Evolutionary conservation across 1,140 invertebrate genomes (phyloP).

Genomic region (Cydia pomonella): DNA sequence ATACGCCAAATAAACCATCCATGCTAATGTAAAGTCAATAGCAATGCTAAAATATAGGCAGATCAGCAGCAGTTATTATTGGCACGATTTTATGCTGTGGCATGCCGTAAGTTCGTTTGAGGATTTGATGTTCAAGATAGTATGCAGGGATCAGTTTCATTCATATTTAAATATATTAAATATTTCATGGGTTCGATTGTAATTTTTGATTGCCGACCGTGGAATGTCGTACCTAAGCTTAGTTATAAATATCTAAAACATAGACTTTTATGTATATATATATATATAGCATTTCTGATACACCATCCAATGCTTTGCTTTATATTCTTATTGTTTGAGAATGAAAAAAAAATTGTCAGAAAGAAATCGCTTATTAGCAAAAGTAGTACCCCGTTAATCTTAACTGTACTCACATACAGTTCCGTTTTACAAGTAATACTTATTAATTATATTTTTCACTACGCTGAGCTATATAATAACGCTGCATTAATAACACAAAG

Average conservation of each 20-base stretch:
- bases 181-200: neutral
- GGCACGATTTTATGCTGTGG: slow-evolving; percentile 13
- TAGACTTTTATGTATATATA: neutral
- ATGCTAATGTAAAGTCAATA: slow-evolving; percentile 30
- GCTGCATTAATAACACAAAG: slow-evolving; percentile 7
- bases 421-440: too few relatives aligned
- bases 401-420: too few relatives aligned
- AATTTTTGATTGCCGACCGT: neutral
- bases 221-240: too few relatives aligned
- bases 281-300: too few relatives aligned
- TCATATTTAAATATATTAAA: neutral
- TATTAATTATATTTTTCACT: neutral
- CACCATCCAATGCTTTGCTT: too few relatives aligned
- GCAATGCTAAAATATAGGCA: slow-evolving; percentile 17
- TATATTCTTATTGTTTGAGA: too few relatives aligned
- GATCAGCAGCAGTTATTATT: slow-evolving; percentile 22
- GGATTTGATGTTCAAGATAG: neutral
- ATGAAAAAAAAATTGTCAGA: too few relatives aligned
- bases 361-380: too few relatives aligned
- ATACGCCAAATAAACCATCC: slow-evolving; percentile 27
- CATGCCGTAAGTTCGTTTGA: neutral
- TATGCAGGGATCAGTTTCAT: neutral
- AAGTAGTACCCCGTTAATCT: too few relatives aligned
- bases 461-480: slow-evolving; percentile 13
- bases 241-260: neutral